Percentiles rank a stretch among this genome's conserved stretches.
These are phyloP conservation scores for Notothenia coriiceps DNA, from an alignment of 2,113 vertebrate genomes.

Conservation along the genomic window DNA sequence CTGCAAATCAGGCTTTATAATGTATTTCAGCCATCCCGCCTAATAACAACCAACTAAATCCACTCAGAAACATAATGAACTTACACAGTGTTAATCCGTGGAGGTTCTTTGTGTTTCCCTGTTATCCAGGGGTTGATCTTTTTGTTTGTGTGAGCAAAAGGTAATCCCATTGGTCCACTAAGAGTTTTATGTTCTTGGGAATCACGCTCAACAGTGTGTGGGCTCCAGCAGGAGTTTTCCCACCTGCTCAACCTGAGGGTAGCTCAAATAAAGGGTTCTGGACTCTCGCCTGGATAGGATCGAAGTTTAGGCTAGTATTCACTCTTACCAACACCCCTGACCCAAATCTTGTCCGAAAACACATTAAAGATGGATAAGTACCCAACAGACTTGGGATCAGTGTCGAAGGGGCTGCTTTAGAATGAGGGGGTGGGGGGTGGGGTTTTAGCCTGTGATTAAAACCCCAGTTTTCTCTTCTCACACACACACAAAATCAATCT, in stretches of 20 bases:
- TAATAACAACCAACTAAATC: not conserved
- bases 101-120: constrained; percentile 22
- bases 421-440: constrained; percentile 28
- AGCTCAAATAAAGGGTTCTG: constrained; percentile 5
- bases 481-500: constrained; percentile 29
- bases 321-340: constrained; percentile 52
- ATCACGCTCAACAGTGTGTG: constrained; percentile 35
- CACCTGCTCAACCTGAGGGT: constrained; percentile 28
- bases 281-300: constrained; percentile 8
- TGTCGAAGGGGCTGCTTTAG: constrained; percentile 57
- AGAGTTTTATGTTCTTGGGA: constrained; percentile 69
- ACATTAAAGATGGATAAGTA: constrained; percentile 66
- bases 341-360: constrained; percentile 61
- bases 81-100: not conserved
- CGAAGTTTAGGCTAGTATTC: constrained; percentile 23
- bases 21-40: not conserved
- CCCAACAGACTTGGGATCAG: constrained; percentile 67
- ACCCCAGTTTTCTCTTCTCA: constrained; percentile 64
- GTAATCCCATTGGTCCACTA: constrained; percentile 74
- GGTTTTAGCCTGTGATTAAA: constrained; percentile 69
- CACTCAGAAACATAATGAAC: not conserved
- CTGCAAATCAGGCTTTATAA: not conserved
- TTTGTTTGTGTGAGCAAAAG: constrained; percentile 73
- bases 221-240: constrained; percentile 24
- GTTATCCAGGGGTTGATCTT: constrained; percentile 67